A percentile compares a stretch with the other conserved stretches of the same genome.
These are phyloP conservation scores for Lysandra coridon DNA, from an alignment of 2,888 invertebrate genomes.

Conservation along the genomic window DNA sequence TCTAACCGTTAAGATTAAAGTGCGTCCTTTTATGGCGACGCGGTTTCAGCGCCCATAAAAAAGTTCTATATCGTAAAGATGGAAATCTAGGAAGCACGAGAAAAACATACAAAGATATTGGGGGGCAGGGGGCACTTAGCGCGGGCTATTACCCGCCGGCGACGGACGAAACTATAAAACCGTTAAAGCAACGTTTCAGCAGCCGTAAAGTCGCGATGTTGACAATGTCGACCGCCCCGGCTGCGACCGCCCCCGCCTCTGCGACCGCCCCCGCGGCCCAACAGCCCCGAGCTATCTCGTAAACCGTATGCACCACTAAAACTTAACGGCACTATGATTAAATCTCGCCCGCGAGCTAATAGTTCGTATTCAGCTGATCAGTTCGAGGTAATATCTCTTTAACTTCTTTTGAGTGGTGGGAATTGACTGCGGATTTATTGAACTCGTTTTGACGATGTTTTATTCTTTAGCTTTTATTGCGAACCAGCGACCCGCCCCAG, in stretches of 20 bases:
- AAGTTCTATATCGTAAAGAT: slow-evolving; percentile 71
- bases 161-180: slow-evolving; percentile 79
- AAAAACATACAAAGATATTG: slow-evolving; percentile 69
- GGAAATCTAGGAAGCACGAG: slow-evolving; percentile 69
- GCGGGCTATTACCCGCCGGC: slow-evolving; percentile 76
- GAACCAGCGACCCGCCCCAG: no score
- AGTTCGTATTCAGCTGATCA: slow-evolving; percentile 42
- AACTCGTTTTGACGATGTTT: neutral
- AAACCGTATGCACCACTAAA: slow-evolving; percentile 80
- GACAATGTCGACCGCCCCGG: slow-evolving; percentile 66
- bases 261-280: neutral
- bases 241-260: neutral
- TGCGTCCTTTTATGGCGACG: slow-evolving; percentile 36
- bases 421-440: neutral
- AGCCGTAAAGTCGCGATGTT: slow-evolving; percentile 79
- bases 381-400: neutral
- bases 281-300: slow-evolving; percentile 64
- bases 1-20: slow-evolving; percentile 30
- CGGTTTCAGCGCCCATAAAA: slow-evolving; percentile 50
- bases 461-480: neutral
- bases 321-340: slow-evolving; percentile 78
- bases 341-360: slow-evolving; percentile 69
- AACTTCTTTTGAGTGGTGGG: neutral
- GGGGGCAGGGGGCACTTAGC: slow-evolving; percentile 76
- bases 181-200: slow-evolving; percentile 80